phyloP scores from a whole-genome alignment of 2,797 vertebrate species.

The Rhincodon typus region DNA sequence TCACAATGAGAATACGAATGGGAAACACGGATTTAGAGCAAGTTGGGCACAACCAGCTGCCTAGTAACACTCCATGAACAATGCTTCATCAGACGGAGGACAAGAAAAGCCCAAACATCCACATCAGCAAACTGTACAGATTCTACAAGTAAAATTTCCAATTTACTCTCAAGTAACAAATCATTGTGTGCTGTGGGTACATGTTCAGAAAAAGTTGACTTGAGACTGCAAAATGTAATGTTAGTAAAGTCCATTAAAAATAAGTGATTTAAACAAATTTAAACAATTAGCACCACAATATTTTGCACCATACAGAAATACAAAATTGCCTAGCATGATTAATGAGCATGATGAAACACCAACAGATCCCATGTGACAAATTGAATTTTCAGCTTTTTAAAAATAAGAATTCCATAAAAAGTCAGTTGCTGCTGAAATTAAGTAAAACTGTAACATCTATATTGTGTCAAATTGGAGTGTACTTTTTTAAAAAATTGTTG shows the following conservation, averaged over 20 bases:
- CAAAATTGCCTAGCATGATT: constrained; percentile 6
- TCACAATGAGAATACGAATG: too few species aligned
- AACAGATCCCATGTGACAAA: background rate
- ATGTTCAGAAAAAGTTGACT: background rate
- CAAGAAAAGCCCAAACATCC: background rate
- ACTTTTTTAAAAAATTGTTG: background rate
- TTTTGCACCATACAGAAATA: background rate
- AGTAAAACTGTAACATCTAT: background rate
- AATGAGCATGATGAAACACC: background rate
- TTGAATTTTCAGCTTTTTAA: background rate
- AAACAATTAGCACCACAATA: background rate
- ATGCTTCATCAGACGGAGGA: background rate
- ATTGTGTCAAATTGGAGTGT: background rate
- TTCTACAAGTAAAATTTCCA: background rate
- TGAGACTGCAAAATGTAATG: background rate
- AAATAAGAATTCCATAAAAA: background rate
- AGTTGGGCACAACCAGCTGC: background rate
- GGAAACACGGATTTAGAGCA: too few species aligned
- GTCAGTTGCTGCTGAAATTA: background rate
- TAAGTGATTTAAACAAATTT: background rate
- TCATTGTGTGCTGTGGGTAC: background rate
- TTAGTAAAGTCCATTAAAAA: background rate
- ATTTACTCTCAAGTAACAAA: background rate
- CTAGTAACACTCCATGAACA: background rate
- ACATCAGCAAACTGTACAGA: background rate